Evolutionary conservation across 2,797 vertebrate genomes (phyloP), one percentile per base, ranked within the genome.

Genomic region (Gymnocypris eckloni): DNA sequence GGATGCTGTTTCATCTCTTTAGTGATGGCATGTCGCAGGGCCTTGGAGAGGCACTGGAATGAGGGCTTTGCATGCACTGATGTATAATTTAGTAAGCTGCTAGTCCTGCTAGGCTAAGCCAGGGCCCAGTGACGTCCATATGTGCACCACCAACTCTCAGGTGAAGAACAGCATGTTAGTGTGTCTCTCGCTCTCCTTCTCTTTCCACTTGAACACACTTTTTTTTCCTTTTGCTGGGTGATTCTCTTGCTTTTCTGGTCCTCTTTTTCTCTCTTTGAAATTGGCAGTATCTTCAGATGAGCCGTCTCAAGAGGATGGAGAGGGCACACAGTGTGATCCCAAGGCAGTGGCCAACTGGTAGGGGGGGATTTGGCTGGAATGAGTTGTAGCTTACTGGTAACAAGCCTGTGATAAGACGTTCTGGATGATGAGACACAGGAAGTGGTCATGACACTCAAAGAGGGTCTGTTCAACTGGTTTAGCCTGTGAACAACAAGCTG

Each of bases 71-170:
- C 89, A 90, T 83, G 85, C 64, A 56, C 90, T 89, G 77, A 87
- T 95, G 66, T 90, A 95, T 95, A 95, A 95, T 95, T 95, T 90
- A 95, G 89, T 79, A 89, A 89, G 87, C 88, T 90, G 83, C 87
- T 54, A 20, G 86, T 86, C 89, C 87, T 90, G 89, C 90, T 88
- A 91, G 89, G 81, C 75, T 72, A 86, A 89, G 52, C 72, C 52
- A 70, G 85, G 84, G 56, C 84, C 67, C 73, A 81, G 73, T 88
- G 85, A 90, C 22, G 43, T 86, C 72, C 52, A 67, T 56, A 54
- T 82, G 61, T 75, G 54, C 69, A 78, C 81, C 87, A 90, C 73
- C 81, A 78, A 37, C 11, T 75, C 80, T 88, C 50, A 59, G 33
- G n/a, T 69, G 76, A 71, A 77, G 7, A 25, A 79, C 59, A 45